Evolutionary conservation across 2,797 vertebrate species (phyloP).

Genomic region (Caiman crocodilus): DNA sequence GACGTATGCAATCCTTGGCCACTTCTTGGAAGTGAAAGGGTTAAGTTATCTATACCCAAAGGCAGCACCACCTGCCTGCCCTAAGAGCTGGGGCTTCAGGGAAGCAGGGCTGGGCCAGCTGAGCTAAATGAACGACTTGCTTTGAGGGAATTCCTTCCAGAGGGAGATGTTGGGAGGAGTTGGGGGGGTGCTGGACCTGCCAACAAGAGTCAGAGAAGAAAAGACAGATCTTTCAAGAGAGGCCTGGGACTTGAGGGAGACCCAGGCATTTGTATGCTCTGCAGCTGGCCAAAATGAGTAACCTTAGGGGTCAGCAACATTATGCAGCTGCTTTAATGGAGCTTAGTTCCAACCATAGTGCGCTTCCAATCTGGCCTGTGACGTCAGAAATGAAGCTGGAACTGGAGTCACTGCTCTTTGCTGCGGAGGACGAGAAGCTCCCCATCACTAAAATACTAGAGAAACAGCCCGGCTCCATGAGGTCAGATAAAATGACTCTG

Average conservation of each 20-base stretch:
- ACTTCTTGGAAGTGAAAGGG: neutral
- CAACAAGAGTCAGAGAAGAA: slow-evolving; percentile 39
- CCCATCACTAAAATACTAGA: no score
- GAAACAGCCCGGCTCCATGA: no score
- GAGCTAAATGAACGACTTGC: slow-evolving; percentile 42
- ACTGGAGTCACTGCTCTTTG: no score
- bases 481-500: no score
- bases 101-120: neutral
- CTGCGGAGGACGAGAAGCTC: no score
- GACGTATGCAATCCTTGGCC: neutral
- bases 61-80: neutral
- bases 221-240: slow-evolving; percentile 3
- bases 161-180: neutral
- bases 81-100: neutral
- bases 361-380: no score
- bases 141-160: neutral
- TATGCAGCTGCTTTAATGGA: no score
- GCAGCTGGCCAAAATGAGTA: no score
- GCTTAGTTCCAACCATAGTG: no score
- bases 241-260: neutral
- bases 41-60: neutral
- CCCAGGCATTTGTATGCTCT: rapidly evolving
- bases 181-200: neutral
- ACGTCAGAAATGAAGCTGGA: no score
- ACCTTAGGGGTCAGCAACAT: no score